Evolutionary conservation across 2,797 vertebrate species (phyloP), one percentile per base, ranked within the genome.

Genomic region (Scolopax bukidnonensis): DNA sequence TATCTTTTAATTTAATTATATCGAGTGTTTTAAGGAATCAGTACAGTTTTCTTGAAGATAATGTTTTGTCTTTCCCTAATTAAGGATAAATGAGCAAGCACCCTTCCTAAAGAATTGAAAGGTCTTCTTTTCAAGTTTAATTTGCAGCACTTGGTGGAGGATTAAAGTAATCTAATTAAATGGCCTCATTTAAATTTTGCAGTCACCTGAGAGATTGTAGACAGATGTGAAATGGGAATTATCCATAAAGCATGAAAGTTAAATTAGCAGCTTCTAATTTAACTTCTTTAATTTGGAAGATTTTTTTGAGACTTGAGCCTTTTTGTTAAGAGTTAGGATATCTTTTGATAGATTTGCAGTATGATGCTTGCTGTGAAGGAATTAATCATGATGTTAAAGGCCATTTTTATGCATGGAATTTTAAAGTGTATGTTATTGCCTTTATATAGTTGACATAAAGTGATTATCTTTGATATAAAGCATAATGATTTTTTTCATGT

Each of bases 161-260:
- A 93, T 96, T 96, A 91, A 94, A 96, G 82, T 83, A 93, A 84
- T 95, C 87, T 94, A 70, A 92, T 94, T 95, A 89, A 94, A 93
- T 71, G 68, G 38, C 79, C 84, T 94, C 75, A 78, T 92, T 96
- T 93, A 91, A 87, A 85, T 93, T 95, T 94, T 94, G 53, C 79
- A 89, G 68, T 85, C 69, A 94, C 90, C 84, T 96, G 74, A 87
- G 92, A 91, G 92, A 70, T 91, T 38, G 48, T 60, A 77, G 90
- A 50, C 71, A 80, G 78, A 85, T 92, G 79, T 82, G 89, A 89
- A 67, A 94, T 85, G 84, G 71, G 90, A 92, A 89, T 96, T 91
- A 83, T 53, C 86, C 32, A 32, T 87, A 83, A 89, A 94, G 64
- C 60, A 70, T 71, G 60, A 12, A 83, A 93, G 83, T 78, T 93